Percentiles rank a stretch among this genome's conserved stretches.
phyloP scores from a whole-genome alignment of 2,113 vertebrate species.

The cattle (Bos taurus) region DNA sequence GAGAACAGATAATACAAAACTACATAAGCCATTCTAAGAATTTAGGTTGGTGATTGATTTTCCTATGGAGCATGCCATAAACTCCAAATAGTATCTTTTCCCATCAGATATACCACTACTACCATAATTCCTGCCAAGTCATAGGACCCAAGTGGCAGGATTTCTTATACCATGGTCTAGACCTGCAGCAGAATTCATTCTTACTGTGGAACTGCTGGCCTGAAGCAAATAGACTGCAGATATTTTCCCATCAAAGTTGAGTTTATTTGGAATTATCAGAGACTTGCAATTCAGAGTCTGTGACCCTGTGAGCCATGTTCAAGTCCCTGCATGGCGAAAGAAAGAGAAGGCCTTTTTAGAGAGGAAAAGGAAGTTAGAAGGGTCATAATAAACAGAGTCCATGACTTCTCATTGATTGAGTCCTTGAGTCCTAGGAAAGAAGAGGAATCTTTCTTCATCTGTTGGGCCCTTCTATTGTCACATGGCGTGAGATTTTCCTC shows the following conservation, averaged over 20 bases:
- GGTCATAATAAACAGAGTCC: background rate
- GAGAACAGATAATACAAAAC: background rate
- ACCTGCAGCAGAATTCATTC: background rate
- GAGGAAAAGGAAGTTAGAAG: background rate
- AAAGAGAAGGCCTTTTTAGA: background rate
- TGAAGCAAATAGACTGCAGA: background rate
- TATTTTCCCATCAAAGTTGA: background rate
- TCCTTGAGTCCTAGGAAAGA: background rate
- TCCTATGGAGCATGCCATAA: background rate
- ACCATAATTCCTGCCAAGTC: background rate
- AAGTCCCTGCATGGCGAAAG: background rate
- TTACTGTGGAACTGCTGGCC: background rate
- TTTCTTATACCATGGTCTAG: background rate
- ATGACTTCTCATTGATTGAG: background rate
- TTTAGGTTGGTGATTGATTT: background rate
- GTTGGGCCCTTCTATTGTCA: background rate
- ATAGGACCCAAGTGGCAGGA: background rate
- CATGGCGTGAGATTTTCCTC: accelerated
- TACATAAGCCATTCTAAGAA: background rate
- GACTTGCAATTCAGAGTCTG: background rate
- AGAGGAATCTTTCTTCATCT: background rate
- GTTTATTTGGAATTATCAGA: background rate
- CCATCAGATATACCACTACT: background rate
- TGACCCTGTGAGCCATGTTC: background rate
- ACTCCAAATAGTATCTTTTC: background rate